Evolutionary conservation across 2,888 invertebrate genomes (phyloP).

Genomic region (Tipula confusa): DNA sequence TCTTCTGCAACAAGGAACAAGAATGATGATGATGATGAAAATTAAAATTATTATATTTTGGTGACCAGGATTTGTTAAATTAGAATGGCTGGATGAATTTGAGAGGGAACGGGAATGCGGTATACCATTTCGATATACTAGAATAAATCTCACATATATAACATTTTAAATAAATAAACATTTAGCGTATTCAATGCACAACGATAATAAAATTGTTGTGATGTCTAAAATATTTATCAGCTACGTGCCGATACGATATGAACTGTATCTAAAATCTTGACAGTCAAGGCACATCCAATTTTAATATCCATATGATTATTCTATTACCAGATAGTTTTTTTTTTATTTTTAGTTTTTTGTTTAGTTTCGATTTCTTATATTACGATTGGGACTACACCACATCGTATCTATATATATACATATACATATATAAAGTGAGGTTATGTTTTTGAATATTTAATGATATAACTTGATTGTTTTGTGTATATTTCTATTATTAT

Average conservation of each 20-base stretch:
- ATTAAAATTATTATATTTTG: not conserved
- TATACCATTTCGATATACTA: not conserved
- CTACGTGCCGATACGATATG: not conserved
- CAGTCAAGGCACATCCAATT: not conserved
- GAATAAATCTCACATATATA: not conserved
- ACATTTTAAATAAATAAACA: not conserved
- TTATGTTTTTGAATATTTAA: not conserved
- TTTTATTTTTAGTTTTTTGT: not conserved
- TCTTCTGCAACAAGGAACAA: constrained; percentile 6
- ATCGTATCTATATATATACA: not conserved
- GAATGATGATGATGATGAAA: not conserved
- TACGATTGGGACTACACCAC: not conserved
- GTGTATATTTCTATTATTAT: not conserved
- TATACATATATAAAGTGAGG: not conserved
- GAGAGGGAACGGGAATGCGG: not conserved
- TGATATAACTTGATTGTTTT: not conserved
- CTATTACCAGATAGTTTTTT: not conserved
- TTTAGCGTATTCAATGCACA: not conserved
- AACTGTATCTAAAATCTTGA: not conserved
- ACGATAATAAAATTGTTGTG: not conserved
- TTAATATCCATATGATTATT: not conserved
- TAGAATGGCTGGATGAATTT: constrained; percentile 6
- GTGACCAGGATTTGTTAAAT: constrained; percentile 6
- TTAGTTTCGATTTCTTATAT: not conserved
- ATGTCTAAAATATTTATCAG: not conserved